Percentiles rank a stretch among this genome's conserved stretches.
Evolutionary conservation across 2,113 vertebrate genomes (phyloP).

Genomic region (Nothobranchius kuhntae): DNA sequence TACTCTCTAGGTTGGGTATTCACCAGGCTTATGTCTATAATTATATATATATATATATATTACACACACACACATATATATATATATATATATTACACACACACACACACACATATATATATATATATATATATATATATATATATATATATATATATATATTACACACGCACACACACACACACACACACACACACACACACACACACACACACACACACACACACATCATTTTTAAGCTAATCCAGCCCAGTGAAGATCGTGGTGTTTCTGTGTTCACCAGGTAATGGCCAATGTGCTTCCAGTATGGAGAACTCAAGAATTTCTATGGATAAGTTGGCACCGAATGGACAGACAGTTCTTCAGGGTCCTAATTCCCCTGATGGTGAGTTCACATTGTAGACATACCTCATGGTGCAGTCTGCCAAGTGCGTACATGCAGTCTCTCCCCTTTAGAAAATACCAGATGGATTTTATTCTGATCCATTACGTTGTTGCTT

Average conservation of each 20-base stretch:
- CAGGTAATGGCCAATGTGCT: slow-evolving; percentile 97
- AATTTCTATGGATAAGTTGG: slow-evolving; percentile 91
- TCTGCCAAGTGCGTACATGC: neutral
- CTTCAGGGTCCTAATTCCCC: slow-evolving; percentile 87
- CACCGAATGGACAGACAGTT: slow-evolving; percentile 90
- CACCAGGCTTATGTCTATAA: too few species aligned
- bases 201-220: too few species aligned
- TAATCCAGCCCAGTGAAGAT: slow-evolving; percentile 38
- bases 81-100: too few species aligned
- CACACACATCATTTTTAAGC: too few species aligned
- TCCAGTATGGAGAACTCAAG: slow-evolving; percentile 90
- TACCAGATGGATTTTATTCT: neutral
- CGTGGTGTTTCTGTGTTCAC: slow-evolving; percentile 70
- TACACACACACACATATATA: too few species aligned
- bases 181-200: too few species aligned
- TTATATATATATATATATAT: too few species aligned
- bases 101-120: too few species aligned
- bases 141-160: too few species aligned
- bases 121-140: too few species aligned
- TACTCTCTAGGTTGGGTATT: neutral
- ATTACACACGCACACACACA: too few species aligned
- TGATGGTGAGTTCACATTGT: slow-evolving; percentile 84
- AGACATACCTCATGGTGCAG: slow-evolving; percentile 3
- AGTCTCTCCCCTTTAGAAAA: slow-evolving; percentile 6
- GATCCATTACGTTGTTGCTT: neutral